These are phyloP conservation scores for Propithecus coquereli DNA, from an alignment of 2,113 vertebrate genomes.

Conservation along the genomic window DNA sequence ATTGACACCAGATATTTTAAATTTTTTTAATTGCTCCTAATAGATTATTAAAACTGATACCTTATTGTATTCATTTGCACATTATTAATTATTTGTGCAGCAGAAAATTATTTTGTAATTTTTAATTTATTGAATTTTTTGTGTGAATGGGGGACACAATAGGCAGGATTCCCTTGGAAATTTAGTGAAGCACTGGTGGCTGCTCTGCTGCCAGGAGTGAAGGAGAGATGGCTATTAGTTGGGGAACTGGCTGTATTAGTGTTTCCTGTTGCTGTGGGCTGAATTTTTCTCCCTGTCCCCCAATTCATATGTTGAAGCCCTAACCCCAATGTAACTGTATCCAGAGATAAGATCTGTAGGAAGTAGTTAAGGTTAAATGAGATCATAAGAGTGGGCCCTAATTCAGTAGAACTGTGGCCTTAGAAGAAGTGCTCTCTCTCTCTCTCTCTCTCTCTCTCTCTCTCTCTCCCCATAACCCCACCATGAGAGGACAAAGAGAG, in stretches of 20 bases:
- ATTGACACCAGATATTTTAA: not conserved
- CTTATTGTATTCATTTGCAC: not conserved
- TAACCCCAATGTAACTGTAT: not conserved
- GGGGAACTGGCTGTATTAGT: not conserved
- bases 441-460: not conserved
- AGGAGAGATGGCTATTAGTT: not conserved
- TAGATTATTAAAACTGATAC: not conserved
- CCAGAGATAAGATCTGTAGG: not conserved
- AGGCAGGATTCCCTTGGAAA: not conserved
- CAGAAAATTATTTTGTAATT: not conserved
- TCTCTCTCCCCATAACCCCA: not conserved
- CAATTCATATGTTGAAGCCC: not conserved
- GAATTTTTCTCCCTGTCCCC: not conserved
- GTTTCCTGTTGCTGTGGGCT: not conserved
- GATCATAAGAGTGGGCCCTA: not conserved
- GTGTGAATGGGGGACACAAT: not conserved
- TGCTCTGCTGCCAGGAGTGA: not conserved
- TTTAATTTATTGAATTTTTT: not conserved
- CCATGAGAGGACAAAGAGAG: not conserved
- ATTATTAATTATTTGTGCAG: not conserved
- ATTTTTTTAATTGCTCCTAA: not conserved
- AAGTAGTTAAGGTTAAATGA: not conserved
- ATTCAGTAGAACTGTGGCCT: not conserved
- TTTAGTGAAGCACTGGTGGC: not conserved
- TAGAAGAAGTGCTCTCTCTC: not conserved